Evolutionary conservation across 2,797 vertebrate genomes (phyloP), one percentile per base, ranked within the genome.

Genomic region (Tenualosa thibaudeaui): DNA sequence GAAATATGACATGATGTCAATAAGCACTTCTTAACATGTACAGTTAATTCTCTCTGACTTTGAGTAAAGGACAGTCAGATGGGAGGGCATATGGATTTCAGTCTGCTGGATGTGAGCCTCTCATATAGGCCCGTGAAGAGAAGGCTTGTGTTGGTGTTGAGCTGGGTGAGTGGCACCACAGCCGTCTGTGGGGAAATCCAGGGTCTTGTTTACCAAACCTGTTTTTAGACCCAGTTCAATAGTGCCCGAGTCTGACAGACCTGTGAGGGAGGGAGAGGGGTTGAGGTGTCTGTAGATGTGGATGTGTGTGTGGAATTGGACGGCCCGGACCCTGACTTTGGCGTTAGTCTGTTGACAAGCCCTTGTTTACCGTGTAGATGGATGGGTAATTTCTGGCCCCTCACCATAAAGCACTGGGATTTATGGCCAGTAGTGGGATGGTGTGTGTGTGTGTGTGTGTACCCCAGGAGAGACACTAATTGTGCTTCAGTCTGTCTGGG

Each of bases 331-430:
- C 85, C 12, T 17, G 88, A 89, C 92, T 91, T 46, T 92, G 93
- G 93, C 92, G 91, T 95, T 93, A 93, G 92, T 91, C 88, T 92
- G 89, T 92, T 94, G 95, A 95, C 94, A 95, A 93, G 92, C 92
- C 94, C 94, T 95, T 95, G 95, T 96, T 96, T 95, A 95, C 93
- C 89, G 93, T 93, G 91, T 90, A 94, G 94, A 95, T 95, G 94
- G 94, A 95, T 95, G 94, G 94, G 92, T 96, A 94, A 93, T 95
- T 95, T 96, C 95, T 96, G 94, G 93, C 93, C 93, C 93, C 94
- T 95, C 93, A 95, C 96, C 93, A 94, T 96, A 96, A 96, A 95
- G 91, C 95, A 95, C 94, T 46, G 90, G 94, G 94, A 96, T 96
- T 95, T 96, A 96, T 95, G 65, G 91, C 86, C 89, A 89, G 88